Base-by-base conservation (phyloP, 2,888 invertebrate species). In the Chromoteleia sp. region DNA sequence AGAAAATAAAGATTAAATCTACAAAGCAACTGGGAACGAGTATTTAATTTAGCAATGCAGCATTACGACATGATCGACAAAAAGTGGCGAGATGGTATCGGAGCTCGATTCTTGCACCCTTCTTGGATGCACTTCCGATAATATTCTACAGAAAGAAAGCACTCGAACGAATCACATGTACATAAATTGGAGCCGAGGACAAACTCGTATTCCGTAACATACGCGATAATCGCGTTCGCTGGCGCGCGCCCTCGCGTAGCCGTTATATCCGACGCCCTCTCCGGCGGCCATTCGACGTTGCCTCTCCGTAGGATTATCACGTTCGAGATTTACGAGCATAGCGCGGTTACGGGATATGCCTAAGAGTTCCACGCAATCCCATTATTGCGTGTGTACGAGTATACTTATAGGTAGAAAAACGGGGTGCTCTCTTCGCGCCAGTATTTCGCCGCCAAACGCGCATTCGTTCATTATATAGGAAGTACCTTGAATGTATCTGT, bases 301-400 rank as follows among this genome's bases (percentile, higher is more conserved):
- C 52, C 41, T 56, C 36, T 67, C 48, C 67, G 76, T 76, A 68
- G 68, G 76, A 76, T 76, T 76, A 76, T 76, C 76, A 76, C 65
- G 75, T 65, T 15, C 50, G 39, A 75, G 75, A 75, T 75, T 75
- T 75, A 75, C 65, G 75, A 67, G 50, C 63, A 0, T 36, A 6
- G 54, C 14, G 65, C 33, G 74, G 54, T 74, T 56, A 45, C 63
- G 43, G 71, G 73, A 54, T 63, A 63, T 25, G 67, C 45, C 67
- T 52, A 61, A 61, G 61, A 61, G 52, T 52, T 73, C 52, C 54
- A 67, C 45, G 75, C 67, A 48, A 59, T 67, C 50, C 67, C 48
- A 67, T 59, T 76, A 76, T 67, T 67, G 58, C 48, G 50, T 25
- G 75, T 58, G 75, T 39, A 61, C 45, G 12, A 48, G 59, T 15